Evolutionary conservation across 2,113 vertebrate species (phyloP).

Genomic region (Oryzias celebensis): DNA sequence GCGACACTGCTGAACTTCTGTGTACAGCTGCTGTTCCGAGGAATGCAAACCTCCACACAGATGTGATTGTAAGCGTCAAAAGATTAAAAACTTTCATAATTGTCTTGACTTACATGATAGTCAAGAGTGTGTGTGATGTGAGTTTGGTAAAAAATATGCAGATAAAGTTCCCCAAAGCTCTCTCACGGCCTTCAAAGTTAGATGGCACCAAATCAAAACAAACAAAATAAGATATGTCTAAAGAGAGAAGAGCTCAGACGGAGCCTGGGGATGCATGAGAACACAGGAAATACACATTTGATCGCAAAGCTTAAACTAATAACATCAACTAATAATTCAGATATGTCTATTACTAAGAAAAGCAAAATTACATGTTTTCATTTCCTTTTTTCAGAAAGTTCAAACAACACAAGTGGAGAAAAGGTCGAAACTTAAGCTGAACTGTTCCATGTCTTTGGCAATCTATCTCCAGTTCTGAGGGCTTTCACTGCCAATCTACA

Average conservation of each 20-base stretch:
- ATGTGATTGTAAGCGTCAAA: too few species aligned
- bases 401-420: conserved; percentile 1
- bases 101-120: too few species aligned
- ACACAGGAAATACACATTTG: conserved; percentile 6
- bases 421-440: background rate
- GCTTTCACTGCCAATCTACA: background rate
- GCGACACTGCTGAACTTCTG: too few species aligned
- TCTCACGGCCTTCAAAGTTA: conserved; percentile 46
- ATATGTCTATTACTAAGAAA: conserved; percentile 10
- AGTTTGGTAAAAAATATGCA: conserved; percentile 10
- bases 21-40: too few species aligned
- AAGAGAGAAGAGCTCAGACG: conserved; percentile 14
- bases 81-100: too few species aligned
- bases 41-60: too few species aligned
- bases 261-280: background rate
- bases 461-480: background rate
- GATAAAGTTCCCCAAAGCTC: conserved; percentile 18
- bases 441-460: background rate
- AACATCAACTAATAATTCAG: background rate
- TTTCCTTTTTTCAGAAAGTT: background rate
- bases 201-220: conserved; percentile 30
- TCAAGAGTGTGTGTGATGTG: background rate
- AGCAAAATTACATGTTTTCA: background rate
- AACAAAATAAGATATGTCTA: conserved; percentile 14
- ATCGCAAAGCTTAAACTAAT: too few species aligned